Base-by-base conservation (phyloP, 2,888 invertebrate genomes). In the Epistrophella euchroma region DNA sequence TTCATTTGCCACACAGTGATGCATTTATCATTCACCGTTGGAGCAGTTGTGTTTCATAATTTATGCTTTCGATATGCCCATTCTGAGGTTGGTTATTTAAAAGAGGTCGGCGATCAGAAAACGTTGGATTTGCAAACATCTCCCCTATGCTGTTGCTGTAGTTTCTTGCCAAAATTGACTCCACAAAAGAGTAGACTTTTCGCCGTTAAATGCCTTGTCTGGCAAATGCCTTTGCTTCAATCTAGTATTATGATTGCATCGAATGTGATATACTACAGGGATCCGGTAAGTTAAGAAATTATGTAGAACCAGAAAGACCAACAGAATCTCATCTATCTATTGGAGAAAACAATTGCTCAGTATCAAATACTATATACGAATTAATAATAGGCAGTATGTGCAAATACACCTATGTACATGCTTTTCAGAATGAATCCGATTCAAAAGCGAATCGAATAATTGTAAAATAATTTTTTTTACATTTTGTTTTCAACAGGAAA, bases 21-120 rank as follows among this genome's bases (percentile, higher is more conserved):
- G 91, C 92, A 92, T 87, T 89, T 90, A 79, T 90, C 90, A 60
- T 92, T 92, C 76, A 90, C 91, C 52, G 32, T 91, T 11, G 91
- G 92, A 10, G 91, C 91, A 3, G 89, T 91, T 0, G 32, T 89
- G 2, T 92, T 91, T 79, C 91, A 91, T 10, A 89, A 89, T 3
- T 87, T 92, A 62, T 92, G 93, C 88, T 92, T 91, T 77, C 91
- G 90, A 79, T 93, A 93, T 89, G 89, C 91, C 86, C 91, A 90
- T 76, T 91, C 91, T 2, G 91, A 91, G 79, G 89, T 88, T 88
- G 93, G 91, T 84, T 92, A 91, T 89, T 89, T 93, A 77, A 93
- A 93, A 90, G 91, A 91, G 88, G 89, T 91, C 73, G 91, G 91
- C 52, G 91, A 92, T 90, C 90, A 92, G 52, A 91, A 92, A 83